These are phyloP conservation scores for Columba guinea DNA, from an alignment of 2,797 vertebrate genomes.

Conservation along the genomic window DNA sequence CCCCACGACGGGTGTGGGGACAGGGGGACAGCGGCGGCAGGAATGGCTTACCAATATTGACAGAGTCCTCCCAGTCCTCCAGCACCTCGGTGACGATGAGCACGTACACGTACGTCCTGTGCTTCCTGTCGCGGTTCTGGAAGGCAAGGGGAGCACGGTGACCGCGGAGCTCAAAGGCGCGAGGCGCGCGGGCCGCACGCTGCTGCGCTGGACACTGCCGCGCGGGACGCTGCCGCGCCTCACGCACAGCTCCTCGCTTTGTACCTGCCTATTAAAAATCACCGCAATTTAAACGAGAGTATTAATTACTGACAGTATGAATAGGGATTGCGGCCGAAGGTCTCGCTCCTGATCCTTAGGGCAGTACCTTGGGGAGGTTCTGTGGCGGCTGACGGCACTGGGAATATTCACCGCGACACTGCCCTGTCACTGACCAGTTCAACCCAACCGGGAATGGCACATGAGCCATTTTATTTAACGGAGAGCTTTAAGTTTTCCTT, in stretches of 20 bases:
- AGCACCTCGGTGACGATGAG: conserved; percentile 95
- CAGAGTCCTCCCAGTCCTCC: conserved; percentile 98
- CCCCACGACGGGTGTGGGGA: neutral
- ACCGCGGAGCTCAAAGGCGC: neutral
- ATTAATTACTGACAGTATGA: neutral
- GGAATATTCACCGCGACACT: neutral
- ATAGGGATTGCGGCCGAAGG: neutral
- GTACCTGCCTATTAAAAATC: neutral
- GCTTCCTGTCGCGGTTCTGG: conserved; percentile 97
- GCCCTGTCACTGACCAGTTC: neutral
- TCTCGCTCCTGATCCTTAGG: neutral
- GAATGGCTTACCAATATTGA: conserved; percentile 90
- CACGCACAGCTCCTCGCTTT: neutral
- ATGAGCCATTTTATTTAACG: neutral
- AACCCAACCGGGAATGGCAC: neutral
- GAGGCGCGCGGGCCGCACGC: neutral
- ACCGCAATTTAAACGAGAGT: neutral
- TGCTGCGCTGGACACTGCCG: no score
- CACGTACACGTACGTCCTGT: conserved; percentile 97
- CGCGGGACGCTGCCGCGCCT: neutral
- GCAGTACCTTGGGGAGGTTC: neutral
- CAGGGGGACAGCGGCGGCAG: no score
- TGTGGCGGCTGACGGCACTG: neutral
- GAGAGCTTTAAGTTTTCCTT: neutral
- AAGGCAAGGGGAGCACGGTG: neutral